These are phyloP conservation scores for Nephrotoma guestfalica DNA, from an alignment of 2,888 invertebrate species.

Conservation along the genomic window DNA sequence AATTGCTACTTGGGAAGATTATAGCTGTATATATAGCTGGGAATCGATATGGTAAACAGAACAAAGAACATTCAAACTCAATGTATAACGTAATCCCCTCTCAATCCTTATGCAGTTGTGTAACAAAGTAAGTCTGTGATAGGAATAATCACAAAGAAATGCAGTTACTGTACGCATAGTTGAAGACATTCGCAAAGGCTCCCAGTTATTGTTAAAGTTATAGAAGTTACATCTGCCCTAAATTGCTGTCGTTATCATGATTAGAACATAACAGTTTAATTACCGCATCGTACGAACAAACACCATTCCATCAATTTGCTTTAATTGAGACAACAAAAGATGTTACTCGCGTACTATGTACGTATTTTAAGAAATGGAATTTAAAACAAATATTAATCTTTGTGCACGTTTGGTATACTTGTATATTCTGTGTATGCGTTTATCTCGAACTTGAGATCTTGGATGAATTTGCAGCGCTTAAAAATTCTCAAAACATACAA, in stretches of 20 bases:
- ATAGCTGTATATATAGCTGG: no score
- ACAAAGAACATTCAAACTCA: no score
- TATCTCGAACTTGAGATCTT: neutral
- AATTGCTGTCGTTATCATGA: neutral
- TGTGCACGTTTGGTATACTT: neutral
- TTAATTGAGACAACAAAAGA: neutral
- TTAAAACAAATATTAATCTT: neutral
- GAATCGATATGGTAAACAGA: no score
- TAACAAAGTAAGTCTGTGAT: no score
- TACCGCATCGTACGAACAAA: neutral
- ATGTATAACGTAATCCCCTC: no score
- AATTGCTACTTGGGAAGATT: no score
- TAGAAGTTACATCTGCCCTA: no score
- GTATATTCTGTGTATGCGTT: neutral
- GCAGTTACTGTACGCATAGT: no score
- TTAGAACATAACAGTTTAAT: neutral
- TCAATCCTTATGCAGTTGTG: no score
- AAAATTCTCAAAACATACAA: neutral
- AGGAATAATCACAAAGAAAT: no score
- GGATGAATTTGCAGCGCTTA: neutral
- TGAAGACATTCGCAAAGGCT: no score
- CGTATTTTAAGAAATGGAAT: neutral
- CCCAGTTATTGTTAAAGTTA: no score
- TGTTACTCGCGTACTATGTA: neutral
- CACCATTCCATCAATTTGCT: neutral